Base-by-base conservation (phyloP, 2,888 invertebrate species). In the Callimorpha dominula region DNA sequence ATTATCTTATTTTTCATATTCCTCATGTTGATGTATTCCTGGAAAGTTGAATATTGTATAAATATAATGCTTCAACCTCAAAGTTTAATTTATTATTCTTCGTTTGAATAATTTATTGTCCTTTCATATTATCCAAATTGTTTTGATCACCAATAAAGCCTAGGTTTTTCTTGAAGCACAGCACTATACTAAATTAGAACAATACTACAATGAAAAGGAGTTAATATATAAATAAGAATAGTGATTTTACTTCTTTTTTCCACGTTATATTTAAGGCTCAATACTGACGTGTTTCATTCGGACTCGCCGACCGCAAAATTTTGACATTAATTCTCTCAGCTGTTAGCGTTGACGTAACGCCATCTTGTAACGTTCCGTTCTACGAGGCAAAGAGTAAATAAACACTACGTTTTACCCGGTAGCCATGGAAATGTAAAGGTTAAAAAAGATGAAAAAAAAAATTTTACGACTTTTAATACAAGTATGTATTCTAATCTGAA, bases 231-330 rank as follows among this genome's bases (percentile, higher is more conserved):
- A 67, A 70, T 68, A 68, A 62, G 62, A 81, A 68, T 81, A 68
- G n/a, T 64, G 46, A 79, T 72, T 74, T 75, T 75, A 81, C 67
- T 43, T 70, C 72, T 6, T 72, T 67, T 49, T 68, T 71, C 79
- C 80, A 77, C 72, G 73, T 86, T 82, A 72, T 86, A 85, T 1
- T 84, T 85, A 75, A 76, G 68, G 52, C 77, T 78, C 87, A 88
- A 86, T 85, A 92, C 93, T 94, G 94, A 94, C 94, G 94, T 94
- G 94, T 92, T 89, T 86, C 80, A 80, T 80, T 87, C 79, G 75
- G 78, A 93, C 89, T 93, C 88, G 93, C 87, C 82, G 85, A 79
- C 50, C 67, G 70, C 65, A 74, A 74, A 73, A 73, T 74, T 31
- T 87, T 90, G 88, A 90, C 89, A 76, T 87, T 83, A 83, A 68